Evolutionary conservation across 2,888 invertebrate genomes (phyloP).

Genomic region (Cataglyphis cursor): DNA sequence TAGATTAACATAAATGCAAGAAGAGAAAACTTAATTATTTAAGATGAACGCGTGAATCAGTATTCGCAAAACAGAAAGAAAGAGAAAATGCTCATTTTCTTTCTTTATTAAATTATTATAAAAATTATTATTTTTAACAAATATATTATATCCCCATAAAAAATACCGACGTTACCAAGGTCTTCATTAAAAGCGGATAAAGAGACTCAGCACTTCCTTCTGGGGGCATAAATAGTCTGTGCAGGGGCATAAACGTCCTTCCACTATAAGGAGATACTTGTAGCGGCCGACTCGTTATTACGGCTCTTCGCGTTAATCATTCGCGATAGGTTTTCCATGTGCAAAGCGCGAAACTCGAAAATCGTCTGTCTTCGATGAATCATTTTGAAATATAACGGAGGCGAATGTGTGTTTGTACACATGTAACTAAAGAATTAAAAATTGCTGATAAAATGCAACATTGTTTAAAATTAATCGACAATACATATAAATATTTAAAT

Average conservation of each 20-base stretch:
- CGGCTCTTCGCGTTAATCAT: conserved; percentile 41
- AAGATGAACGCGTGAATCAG: background rate
- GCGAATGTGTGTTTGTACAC: background rate
- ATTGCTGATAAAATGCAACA: background rate
- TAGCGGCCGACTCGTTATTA: conserved; percentile 37
- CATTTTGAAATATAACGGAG: conserved; percentile 18
- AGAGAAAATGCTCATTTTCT: background rate
- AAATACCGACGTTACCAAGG: background rate
- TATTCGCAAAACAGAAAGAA: background rate
- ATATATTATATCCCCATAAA: background rate
- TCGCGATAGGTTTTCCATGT: conserved; percentile 12
- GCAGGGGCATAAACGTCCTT: conserved; percentile 39
- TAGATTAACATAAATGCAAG: conserved; percentile 45
- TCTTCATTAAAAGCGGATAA: conserved; percentile 33
- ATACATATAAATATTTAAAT: background rate
- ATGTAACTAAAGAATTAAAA: conserved; percentile 2
- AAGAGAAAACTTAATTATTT: conserved; percentile 23
- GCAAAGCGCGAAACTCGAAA: background rate
- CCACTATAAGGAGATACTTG: conserved; percentile 19
- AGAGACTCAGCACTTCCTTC: conserved; percentile 32
- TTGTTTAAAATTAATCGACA: background rate
- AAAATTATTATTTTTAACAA: background rate
- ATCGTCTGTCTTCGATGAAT: conserved; percentile 22
- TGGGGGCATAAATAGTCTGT: conserved; percentile 38
- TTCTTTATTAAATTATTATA: background rate